Base-by-base conservation (phyloP, 2,888 invertebrate species). In the Dasysyrphus tricinctus region DNA sequence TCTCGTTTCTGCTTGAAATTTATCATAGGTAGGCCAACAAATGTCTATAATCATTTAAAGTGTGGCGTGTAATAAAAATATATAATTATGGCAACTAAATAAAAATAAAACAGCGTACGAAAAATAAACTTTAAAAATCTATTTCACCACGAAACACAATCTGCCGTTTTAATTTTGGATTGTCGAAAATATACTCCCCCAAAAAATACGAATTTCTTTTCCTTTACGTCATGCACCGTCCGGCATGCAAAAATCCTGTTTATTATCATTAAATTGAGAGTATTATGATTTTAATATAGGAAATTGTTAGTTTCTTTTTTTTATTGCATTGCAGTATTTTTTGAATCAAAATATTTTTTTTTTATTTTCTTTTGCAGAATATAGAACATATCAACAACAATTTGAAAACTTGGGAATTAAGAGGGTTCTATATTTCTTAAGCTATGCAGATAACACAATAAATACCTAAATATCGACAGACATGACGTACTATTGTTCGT, bases 121-220 rank as follows among this genome's bases (percentile, higher is more conserved):
- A n/a, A 16, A 65, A 32, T 6, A 32, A 19, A 57, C 34, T 16
- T 61, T 61, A 32, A 19, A 42, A 49, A 67, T 51, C 51, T 51
- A 67, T 67, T 67, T 67, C 67, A 67, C 67, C 34, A 67, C 67
- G 67, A 51, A 67, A 67, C 37, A 67, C 67, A 67, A 67, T 67
- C 51, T 67, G 67, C 51, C 51, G 67, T 67, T 67, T 67, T 67
- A 67, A 67, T 67, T 67, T 67, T 67, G 67, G 67, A 51, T 51
- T 67, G 37, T 37, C 34, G 12, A 67, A 54, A 67, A 67, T 67
- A 65, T 47, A 24, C 34, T 67, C 37, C 51, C 19, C 24, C 63
- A 61, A 37, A 61, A 42, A 19, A 37, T 24, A 67, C 8, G 19
- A 51, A 51, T 67, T 51, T 51, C 37, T 51, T 19, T 67, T 67